Percentiles rank a stretch among this genome's conserved stretches.
Evolutionary conservation across 2,888 invertebrate genomes (phyloP).

Genomic region (Kryphioiulus occultus): DNA sequence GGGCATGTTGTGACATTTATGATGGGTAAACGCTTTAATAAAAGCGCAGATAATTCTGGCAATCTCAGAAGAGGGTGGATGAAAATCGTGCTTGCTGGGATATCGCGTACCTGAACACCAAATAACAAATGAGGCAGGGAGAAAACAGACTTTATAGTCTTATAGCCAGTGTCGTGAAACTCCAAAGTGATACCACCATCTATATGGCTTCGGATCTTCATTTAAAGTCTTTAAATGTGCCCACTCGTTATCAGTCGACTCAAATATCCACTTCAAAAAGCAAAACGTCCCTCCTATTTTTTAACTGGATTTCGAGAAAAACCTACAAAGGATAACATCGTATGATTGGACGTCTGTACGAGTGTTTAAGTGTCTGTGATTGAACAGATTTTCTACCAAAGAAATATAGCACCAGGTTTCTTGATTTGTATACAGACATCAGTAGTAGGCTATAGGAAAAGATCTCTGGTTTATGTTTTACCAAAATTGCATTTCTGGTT

Average conservation of each 20-base stretch:
- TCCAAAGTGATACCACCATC: background rate
- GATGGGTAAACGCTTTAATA: slow-evolving; percentile 37
- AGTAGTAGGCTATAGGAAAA: too few species aligned
- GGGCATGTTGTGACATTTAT: slow-evolving; percentile 32
- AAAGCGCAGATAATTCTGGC: slow-evolving; percentile 21
- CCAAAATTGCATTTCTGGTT: too few species aligned
- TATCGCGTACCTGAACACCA: slow-evolving; percentile 10
- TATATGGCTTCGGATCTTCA: background rate
- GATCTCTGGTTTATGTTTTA: too few species aligned
- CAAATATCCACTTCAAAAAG: background rate
- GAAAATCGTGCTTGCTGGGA: background rate
- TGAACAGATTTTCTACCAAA: too few species aligned
- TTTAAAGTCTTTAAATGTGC: background rate
- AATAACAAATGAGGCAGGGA: slow-evolving; percentile 13
- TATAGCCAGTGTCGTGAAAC: background rate
- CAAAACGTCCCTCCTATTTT: background rate
- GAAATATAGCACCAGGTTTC: too few species aligned
- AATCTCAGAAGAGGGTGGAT: slow-evolving; percentile 26
- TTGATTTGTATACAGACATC: too few species aligned
- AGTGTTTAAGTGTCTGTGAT: too few species aligned
- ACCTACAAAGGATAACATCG: background rate
- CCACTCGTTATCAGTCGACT: background rate
- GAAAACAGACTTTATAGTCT: background rate
- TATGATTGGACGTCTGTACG: too few species aligned
- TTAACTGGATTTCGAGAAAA: background rate